Evolutionary conservation across 2,113 vertebrate species (phyloP).

Genomic region (Salminus brasiliensis): DNA sequence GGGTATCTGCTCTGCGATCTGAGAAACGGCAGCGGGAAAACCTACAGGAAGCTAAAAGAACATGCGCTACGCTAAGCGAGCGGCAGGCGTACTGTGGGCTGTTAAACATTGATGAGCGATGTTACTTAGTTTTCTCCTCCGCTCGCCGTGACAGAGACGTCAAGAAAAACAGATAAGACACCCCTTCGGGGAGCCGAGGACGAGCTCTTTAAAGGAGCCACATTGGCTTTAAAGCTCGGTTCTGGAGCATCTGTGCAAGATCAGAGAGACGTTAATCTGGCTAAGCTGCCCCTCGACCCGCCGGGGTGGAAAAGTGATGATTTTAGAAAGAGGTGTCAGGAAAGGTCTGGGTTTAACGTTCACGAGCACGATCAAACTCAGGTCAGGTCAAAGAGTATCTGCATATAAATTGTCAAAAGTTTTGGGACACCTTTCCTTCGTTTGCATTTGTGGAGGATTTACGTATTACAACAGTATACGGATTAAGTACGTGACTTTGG

Average conservation of each 20-base stretch:
- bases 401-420: no score
- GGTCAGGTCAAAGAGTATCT: no score
- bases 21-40: background rate
- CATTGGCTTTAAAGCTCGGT: background rate
- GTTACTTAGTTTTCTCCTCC: background rate
- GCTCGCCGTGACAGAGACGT: background rate
- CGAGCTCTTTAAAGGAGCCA: background rate
- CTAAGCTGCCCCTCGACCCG: no score
- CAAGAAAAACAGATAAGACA: slow-evolving; percentile 2
- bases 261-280: background rate
- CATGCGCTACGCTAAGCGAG: background rate
- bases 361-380: background rate
- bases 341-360: no score
- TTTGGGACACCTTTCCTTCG: no score
- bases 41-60: background rate
- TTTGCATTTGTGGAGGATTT: no score
- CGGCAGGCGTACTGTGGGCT: background rate
- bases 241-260: background rate
- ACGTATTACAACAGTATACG: no score
- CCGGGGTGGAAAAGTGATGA: background rate
- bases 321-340: background rate
- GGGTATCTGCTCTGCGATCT: background rate
- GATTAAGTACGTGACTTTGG: no score
- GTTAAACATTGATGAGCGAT: background rate
- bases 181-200: background rate